A percentile compares a stretch with the other conserved stretches of the same genome.
phyloP scores from a whole-genome alignment of 2,888 invertebrate species.

The Drosophila leonis region DNA sequence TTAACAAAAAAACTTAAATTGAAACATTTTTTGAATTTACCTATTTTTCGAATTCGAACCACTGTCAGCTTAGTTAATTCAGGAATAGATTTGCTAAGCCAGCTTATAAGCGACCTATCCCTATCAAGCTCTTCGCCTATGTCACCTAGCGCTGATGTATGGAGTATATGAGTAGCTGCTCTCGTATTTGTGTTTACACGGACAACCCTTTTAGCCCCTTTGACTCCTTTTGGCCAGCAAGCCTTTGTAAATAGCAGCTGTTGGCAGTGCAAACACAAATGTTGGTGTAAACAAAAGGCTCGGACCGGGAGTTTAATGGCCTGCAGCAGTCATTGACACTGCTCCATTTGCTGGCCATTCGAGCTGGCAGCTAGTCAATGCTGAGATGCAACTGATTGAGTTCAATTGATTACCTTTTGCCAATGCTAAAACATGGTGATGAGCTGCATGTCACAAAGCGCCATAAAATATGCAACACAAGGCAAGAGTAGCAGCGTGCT shows the following conservation, averaged over 20 bases:
- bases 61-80: neutral
- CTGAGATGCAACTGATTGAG: constrained; percentile 25
- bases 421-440: constrained; percentile 25
- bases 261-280: constrained; percentile 37
- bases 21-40: neutral
- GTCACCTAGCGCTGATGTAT: constrained; percentile 11
- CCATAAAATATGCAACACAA: constrained; percentile 35
- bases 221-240: constrained; percentile 1
- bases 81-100: constrained; percentile 34
- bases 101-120: constrained; percentile 5
- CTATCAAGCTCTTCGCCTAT: constrained; percentile 12
- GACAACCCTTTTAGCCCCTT: constrained; percentile 22
- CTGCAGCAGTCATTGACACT: constrained; percentile 74
- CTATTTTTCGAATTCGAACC: neutral
- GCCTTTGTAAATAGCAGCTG: constrained; percentile 48
- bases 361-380: constrained; percentile 6
- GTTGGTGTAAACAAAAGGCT: constrained; percentile 57
- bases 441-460: neutral
- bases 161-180: neutral
- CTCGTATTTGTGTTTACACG: constrained; percentile 34
- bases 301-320: constrained; percentile 65
- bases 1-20: too few species aligned
- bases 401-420: constrained; percentile 29
- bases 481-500: neutral
- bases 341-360: constrained; percentile 38